Conservation (phyloP, 2,797 vertebrate genomes). For the Oreortyx pictus region DNA sequence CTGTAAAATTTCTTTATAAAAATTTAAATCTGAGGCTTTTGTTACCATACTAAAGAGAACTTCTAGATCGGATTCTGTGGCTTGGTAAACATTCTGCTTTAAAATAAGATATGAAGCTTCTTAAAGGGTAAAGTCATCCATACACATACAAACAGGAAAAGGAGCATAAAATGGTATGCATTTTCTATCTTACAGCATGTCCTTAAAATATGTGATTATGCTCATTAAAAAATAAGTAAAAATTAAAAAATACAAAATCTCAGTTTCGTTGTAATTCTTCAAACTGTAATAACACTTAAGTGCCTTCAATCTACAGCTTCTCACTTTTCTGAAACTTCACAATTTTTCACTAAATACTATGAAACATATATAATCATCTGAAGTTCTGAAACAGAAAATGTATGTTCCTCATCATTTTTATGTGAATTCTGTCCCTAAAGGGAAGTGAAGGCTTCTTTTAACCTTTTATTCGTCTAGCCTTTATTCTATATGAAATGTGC, state of each 20-base stretch:
- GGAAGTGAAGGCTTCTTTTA: not conserved
- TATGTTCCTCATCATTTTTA: fast-evolving
- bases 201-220: not conserved
- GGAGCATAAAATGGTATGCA: fast-evolving
- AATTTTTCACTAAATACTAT: not conserved
- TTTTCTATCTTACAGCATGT: not conserved
- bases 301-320: not conserved
- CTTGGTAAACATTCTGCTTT: not conserved
- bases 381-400: not conserved
- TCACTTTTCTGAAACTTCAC: not conserved
- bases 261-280: not conserved
- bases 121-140: not conserved
- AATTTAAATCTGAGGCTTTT: not conserved
- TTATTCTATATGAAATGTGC: not conserved
- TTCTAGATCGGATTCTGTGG: not conserved
- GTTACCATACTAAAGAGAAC: not conserved
- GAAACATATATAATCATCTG: not conserved
- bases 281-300: not conserved
- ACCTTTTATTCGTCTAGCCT: not conserved
- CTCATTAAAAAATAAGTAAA: not conserved
- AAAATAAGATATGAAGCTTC: not conserved
- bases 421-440: not conserved
- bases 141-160: not conserved
- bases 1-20: not conserved
- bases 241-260: not conserved